Evolutionary conservation across 2,113 vertebrate genomes (phyloP).

Genomic region (Protomyctophum bolini): DNA sequence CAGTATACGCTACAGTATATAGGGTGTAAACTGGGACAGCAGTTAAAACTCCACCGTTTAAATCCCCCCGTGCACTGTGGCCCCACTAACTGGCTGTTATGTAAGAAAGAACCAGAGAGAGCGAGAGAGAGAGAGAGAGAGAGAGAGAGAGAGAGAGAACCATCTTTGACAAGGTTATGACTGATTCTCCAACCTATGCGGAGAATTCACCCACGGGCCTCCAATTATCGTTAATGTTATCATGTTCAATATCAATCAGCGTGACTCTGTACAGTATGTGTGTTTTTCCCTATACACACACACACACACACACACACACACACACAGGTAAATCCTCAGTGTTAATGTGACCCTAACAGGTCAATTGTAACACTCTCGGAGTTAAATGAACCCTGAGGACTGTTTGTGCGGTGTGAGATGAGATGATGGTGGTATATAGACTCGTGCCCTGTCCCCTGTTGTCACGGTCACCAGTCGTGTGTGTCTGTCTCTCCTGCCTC

Average conservation of each 20-base stretch:
- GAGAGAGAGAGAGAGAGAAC: conserved; percentile 35
- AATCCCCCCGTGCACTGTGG: conserved; percentile 68
- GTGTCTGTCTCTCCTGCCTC: conserved; percentile 51
- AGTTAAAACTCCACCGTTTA: conserved; percentile 64
- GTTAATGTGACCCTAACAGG: no score
- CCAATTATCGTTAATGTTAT: conserved; percentile 48
- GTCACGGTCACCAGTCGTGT: conserved; percentile 43
- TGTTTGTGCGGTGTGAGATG: conserved; percentile 1
- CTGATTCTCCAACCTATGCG: conserved; percentile 31
- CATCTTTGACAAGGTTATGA: conserved; percentile 38
- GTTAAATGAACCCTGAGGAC: no score
- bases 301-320: no score
- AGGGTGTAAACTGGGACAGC: conserved; percentile 67
- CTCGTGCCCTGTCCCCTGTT: conserved; percentile 19
- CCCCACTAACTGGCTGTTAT: conserved; percentile 75
- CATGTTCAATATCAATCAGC: conserved; percentile 52
- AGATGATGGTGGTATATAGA: conserved; percentile 23
- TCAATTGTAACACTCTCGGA: no score
- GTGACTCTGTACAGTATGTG: conserved; percentile 28
- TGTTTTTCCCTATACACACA: conserved; percentile 10
- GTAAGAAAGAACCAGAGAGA: conserved; percentile 65
- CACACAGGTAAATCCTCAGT: background rate
- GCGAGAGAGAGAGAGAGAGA: conserved; percentile 39
- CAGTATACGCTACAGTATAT: no score
- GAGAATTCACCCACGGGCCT: conserved; percentile 47